Percentiles rank a stretch among this genome's conserved stretches.
These are phyloP conservation scores for Ophion slaviceki DNA, from an alignment of 2,888 invertebrate species.

Conservation along the genomic window DNA sequence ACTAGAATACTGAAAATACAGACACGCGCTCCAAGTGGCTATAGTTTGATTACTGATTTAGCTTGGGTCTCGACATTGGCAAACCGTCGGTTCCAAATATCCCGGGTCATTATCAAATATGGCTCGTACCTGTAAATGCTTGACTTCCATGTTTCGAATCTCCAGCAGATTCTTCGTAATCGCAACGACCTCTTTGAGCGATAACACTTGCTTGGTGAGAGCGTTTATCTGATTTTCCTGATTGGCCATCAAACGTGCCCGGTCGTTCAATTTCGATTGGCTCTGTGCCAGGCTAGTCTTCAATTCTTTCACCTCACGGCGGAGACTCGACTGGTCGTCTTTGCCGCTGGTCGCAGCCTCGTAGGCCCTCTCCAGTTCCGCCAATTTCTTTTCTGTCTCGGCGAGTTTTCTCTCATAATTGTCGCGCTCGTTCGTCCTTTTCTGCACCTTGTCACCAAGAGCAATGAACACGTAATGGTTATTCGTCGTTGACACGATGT, in stretches of 20 bases:
- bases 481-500: not conserved
- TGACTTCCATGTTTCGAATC: conserved; percentile 91
- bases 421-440: conserved; percentile 75
- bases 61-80: too few relatives aligned
- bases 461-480: not conserved
- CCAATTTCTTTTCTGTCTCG: conserved; percentile 75
- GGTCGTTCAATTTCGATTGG: conserved; percentile 76
- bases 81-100: not conserved
- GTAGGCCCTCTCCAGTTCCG: conserved; percentile 71
- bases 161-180: conserved; percentile 92
- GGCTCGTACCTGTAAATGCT: conserved; percentile 87
- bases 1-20: too few relatives aligned
- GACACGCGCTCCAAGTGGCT: too few relatives aligned
- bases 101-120: not conserved
- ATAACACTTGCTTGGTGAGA: conserved; percentile 88
- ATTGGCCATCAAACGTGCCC: conserved; percentile 82
- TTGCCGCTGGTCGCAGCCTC: conserved; percentile 68
- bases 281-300: conserved; percentile 74
- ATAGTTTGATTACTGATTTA: too few relatives aligned
- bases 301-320: conserved; percentile 75
- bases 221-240: conserved; percentile 92
- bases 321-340: conserved; percentile 69
- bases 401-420: conserved; percentile 74
- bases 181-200: conserved; percentile 91
- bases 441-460: conserved; percentile 67